Evolutionary conservation across 2,888 invertebrate species (phyloP).

Genomic region (Stomorhina lunata): DNA sequence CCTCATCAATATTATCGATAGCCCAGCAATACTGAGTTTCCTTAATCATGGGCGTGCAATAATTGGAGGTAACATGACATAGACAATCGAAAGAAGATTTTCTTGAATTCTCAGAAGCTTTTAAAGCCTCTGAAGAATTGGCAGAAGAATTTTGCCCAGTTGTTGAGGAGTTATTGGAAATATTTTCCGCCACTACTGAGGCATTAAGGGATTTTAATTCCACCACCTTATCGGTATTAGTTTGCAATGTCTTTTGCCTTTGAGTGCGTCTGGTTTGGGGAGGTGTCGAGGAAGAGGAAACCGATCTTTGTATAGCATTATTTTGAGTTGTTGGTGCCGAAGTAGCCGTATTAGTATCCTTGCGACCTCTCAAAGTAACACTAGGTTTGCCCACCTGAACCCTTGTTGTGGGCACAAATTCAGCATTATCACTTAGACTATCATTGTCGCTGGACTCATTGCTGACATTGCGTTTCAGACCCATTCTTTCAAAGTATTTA

Average conservation of each 20-base stretch:
- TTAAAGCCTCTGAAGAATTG: background rate
- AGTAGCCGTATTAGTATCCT: conserved; percentile 66
- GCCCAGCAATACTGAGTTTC: conserved; percentile 84
- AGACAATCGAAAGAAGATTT: conserved; percentile 79
- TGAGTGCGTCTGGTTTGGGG: conserved; percentile 38
- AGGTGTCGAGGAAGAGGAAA: conserved; percentile 41
- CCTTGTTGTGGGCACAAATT: conserved; percentile 77
- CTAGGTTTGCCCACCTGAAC: conserved; percentile 78
- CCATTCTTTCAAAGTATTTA: conserved; percentile 82
- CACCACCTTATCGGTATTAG: conserved; percentile 33
- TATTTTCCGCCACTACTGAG: conserved; percentile 44
- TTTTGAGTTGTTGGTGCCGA: background rate
- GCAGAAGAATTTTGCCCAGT: background rate
- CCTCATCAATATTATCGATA: conserved; percentile 87
- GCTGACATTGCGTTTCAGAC: conserved; percentile 75
- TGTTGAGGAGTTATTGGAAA: background rate
- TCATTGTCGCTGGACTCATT: conserved; percentile 75
- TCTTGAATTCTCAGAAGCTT: conserved; percentile 47
- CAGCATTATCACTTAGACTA: conserved; percentile 78
- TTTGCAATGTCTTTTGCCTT: conserved; percentile 5
- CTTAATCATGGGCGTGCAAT: conserved; percentile 81
- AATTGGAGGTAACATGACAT: conserved; percentile 81
- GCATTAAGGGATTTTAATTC: conserved; percentile 64
- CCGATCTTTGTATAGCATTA: conserved; percentile 39
- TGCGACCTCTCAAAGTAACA: conserved; percentile 77